phyloP scores from a whole-genome alignment of 2,888 invertebrate genomes.

The Lathronympha strigana region DNA sequence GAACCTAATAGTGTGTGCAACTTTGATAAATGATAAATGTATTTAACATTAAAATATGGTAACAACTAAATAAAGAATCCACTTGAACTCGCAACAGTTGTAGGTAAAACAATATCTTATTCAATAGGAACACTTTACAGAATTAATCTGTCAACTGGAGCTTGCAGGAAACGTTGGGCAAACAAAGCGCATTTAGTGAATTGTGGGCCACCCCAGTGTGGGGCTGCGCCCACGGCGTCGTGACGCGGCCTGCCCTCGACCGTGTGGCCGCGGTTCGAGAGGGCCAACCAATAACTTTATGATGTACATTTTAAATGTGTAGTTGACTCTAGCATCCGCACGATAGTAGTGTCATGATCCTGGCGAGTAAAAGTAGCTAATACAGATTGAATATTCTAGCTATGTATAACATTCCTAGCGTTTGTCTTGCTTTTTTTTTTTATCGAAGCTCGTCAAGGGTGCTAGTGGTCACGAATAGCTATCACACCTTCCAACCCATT shows the following conservation, averaged over 20 bases:
- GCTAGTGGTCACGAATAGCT: too few species aligned
- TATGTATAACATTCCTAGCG: too few species aligned
- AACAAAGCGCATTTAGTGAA: conserved; percentile 73
- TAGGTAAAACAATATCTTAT: conserved; percentile 36
- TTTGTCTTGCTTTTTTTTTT: too few species aligned
- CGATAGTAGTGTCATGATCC: too few species aligned
- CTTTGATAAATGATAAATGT: too few species aligned
- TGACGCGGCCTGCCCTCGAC: conserved; percentile 73
- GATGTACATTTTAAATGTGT: conserved; percentile 11
- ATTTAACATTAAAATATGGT: too few species aligned
- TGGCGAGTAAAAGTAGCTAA: too few species aligned
- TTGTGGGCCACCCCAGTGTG: conserved; percentile 73
- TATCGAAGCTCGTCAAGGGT: too few species aligned
- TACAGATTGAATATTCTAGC: too few species aligned
- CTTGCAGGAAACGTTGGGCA: conserved; percentile 69
- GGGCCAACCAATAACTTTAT: conserved; percentile 25
- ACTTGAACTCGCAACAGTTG: neutral
- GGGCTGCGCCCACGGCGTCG: conserved; percentile 70
- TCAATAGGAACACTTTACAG: conserved; percentile 45
- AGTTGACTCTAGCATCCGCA: conserved; percentile 4
- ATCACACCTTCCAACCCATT: too few species aligned
- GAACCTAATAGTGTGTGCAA: too few species aligned
- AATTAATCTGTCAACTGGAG: conserved; percentile 51
- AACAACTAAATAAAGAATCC: conserved; percentile 10
- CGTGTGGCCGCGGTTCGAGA: conserved; percentile 44